Evolutionary conservation across 1,140 invertebrate species (phyloP).

Genomic region (Fopius arisanus): DNA sequence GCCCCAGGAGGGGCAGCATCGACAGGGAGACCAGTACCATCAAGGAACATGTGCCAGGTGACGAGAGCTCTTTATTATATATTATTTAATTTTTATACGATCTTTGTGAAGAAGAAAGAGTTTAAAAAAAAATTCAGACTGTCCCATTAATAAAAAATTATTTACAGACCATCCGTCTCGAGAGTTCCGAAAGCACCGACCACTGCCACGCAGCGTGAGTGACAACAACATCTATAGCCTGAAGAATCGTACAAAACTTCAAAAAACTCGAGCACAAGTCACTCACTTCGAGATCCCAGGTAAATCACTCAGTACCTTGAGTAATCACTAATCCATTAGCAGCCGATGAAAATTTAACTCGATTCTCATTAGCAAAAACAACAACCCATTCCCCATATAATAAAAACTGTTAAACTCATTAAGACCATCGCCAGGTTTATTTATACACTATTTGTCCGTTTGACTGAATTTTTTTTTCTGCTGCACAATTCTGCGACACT

Average conservation of each 20-base stretch:
- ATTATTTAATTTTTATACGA: background rate
- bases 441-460: slow-evolving; percentile 16
- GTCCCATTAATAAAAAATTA: slow-evolving; percentile 20
- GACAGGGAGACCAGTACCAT: slow-evolving; percentile 55
- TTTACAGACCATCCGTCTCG: slow-evolving; percentile 55
- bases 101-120: too few species aligned
- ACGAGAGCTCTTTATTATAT: background rate
- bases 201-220: slow-evolving; percentile 56
- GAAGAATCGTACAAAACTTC: slow-evolving; percentile 51
- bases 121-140: background rate
- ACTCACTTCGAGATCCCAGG: slow-evolving; percentile 55
- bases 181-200: slow-evolving; percentile 55
- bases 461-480: slow-evolving; percentile 33
- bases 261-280: slow-evolving; percentile 47
- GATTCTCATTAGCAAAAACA: background rate
- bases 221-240: slow-evolving; percentile 60
- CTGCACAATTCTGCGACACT: slow-evolving; percentile 33
- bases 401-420: background rate
- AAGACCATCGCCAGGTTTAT: background rate
- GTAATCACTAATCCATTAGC: background rate
- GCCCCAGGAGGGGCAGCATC: slow-evolving; percentile 52
- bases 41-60: slow-evolving; percentile 55
- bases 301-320: slow-evolving; percentile 34
- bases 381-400: too few species aligned
- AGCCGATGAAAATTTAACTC: background rate